Evolutionary conservation across 2,113 vertebrate genomes (phyloP), one percentile per base, ranked within the genome.

Genomic region (Burhinus oedicnemus): DNA sequence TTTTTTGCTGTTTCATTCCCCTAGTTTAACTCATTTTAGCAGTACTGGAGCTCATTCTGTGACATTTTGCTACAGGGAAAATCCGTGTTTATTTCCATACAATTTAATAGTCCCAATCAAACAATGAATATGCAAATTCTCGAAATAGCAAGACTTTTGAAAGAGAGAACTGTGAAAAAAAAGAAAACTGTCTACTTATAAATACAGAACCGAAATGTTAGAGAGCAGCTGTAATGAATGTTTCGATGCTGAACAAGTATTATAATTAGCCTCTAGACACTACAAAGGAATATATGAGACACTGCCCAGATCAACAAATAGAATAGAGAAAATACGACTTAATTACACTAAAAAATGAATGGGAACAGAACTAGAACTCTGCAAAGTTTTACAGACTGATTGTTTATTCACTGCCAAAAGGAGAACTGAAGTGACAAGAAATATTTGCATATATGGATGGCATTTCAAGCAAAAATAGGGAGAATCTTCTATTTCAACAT

Each of bases 11-110:
- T 94, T 89, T 64, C 76, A 34, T 91, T 95, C 79, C 45, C 79
- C 27, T 30, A 68, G 71, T 83, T 98, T 96, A 87, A 80, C 90
- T 76, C 61, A 70, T 97, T 96, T 96, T 71, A 97, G 89, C 51
- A 75, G 77, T 49, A 52, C n/a, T 70, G 58, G 34, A 91, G 47
- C 84, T 89, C 79, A 84, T 51, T 57, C 44, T 87, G 75, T 95
- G 76, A 86, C 90, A 94, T 96, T 96, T 92, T 77, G 75, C 90
- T 92, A 70, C 58, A 74, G 84, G 87, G 91, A 95, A 95, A 94
- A 95, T 55, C 84, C 82, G 57, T 88, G 54, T 95, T 94, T 94
- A 90, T 94, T 94, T 90, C 84, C 71, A 80, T 77, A 87, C 32
- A 87, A 58, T 95, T 88, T 83, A 83, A 91, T 36, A 77, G 84